Conservation (phyloP, 2,113 vertebrate genomes). For the Rhynchomys soricoides region DNA sequence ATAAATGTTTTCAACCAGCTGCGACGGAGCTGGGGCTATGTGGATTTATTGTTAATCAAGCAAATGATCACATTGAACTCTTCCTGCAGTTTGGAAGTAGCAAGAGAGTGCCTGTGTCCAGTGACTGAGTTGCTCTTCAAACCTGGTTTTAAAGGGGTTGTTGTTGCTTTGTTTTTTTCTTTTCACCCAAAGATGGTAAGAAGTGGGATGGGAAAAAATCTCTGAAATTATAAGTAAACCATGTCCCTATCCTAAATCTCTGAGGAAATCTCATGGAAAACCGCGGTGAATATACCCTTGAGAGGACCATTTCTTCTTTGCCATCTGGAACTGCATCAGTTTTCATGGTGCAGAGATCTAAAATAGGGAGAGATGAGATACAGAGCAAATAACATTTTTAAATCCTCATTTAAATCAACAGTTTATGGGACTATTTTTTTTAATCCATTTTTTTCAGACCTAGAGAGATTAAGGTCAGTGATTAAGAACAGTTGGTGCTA, state of each 20-base stretch:
- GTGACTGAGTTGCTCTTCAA: not conserved
- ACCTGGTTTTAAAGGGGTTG: not conserved
- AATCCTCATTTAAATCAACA: not conserved
- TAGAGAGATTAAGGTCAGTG: not conserved
- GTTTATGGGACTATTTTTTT: too few species aligned
- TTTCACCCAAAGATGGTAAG: not conserved
- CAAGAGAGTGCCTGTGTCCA: not conserved
- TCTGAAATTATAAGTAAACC: not conserved
- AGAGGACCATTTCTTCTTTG: not conserved
- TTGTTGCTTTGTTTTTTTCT: not conserved
- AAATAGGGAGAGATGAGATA: not conserved
- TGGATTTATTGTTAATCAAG: conserved; percentile 12
- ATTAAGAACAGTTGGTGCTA: too few species aligned
- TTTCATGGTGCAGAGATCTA: conserved; percentile 16
- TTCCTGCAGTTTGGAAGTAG: not conserved
- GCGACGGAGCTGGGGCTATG: not conserved
- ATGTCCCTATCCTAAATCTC: not conserved
- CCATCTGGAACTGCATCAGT: not conserved
- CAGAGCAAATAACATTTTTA: not conserved
- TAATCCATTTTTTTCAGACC: not conserved
- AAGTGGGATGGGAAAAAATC: not conserved
- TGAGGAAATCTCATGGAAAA: not conserved
- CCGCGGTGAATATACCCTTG: not conserved
- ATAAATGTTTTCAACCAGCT: conserved; percentile 28
- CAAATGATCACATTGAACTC: not conserved